phyloP scores from a whole-genome alignment of 2,888 invertebrate genomes.

The Sphaerophoria rueppellii region DNA sequence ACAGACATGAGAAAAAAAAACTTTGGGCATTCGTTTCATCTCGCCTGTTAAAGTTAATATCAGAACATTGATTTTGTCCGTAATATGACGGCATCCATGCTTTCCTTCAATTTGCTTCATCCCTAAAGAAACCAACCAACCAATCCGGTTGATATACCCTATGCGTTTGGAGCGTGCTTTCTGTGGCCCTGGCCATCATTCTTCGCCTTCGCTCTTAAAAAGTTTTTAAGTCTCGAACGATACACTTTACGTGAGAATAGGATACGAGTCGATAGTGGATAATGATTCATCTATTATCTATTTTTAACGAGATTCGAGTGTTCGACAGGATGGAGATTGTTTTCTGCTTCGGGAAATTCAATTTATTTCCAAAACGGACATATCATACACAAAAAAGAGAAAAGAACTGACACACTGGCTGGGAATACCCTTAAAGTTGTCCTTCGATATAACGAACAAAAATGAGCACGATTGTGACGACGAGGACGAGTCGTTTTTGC shows the following conservation, averaged over 20 bases:
- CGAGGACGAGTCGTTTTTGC: neutral
- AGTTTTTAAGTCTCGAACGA: neutral
- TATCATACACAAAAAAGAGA: slow-evolving; percentile 21
- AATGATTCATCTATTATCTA: slow-evolving; percentile 70
- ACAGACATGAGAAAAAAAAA: slow-evolving; percentile 23
- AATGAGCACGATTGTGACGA: slow-evolving; percentile 10
- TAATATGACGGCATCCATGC: slow-evolving; percentile 67
- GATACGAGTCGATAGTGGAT: slow-evolving; percentile 19
- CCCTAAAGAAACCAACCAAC: too few species aligned
- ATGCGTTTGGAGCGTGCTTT: slow-evolving; percentile 70
- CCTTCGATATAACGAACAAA: slow-evolving; percentile 11
- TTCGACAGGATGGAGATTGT: slow-evolving; percentile 57
- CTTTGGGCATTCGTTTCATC: slow-evolving; percentile 66
- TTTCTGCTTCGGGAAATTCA: slow-evolving; percentile 72
- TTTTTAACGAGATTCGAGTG: too few species aligned
- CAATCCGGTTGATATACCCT: slow-evolving; percentile 71
- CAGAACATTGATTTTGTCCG: slow-evolving; percentile 71
- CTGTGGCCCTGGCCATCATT: slow-evolving; percentile 34
- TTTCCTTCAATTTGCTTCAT: slow-evolving; percentile 73
- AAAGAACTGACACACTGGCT: slow-evolving; percentile 24
- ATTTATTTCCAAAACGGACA: slow-evolving; percentile 65
- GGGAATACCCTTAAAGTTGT: slow-evolving; percentile 45
- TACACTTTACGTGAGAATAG: slow-evolving; percentile 28
- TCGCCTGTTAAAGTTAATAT: slow-evolving; percentile 73
- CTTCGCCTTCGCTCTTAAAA: neutral